These are phyloP conservation scores for Meriones unguiculatus DNA, from an alignment of 2,113 vertebrate species.

Conservation along the genomic window DNA sequence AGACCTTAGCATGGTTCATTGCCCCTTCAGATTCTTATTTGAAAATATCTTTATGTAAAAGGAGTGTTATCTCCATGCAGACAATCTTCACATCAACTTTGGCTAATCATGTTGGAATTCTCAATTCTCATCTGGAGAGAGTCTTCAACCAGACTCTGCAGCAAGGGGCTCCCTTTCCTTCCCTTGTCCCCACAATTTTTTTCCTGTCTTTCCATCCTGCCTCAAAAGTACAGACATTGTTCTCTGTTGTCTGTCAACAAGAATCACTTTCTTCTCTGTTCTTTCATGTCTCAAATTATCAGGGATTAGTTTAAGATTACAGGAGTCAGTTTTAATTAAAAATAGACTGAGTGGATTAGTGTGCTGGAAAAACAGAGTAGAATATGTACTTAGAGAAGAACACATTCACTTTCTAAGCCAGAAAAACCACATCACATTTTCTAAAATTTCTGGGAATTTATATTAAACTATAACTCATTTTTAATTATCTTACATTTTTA, in stretches of 20 bases:
- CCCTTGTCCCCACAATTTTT: not conserved
- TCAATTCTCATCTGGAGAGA: not conserved
- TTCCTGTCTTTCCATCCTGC: not conserved
- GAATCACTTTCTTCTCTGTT: slow-evolving; percentile 68
- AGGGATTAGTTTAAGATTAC: slow-evolving; percentile 81
- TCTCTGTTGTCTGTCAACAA: slow-evolving; percentile 70
- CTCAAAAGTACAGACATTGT: slow-evolving; percentile 56
- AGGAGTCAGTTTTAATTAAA: slow-evolving; percentile 85
- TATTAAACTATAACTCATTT: not conserved
- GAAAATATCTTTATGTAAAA: not conserved
- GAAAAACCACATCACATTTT: not conserved
- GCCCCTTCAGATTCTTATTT: not conserved
- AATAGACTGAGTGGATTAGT: slow-evolving; percentile 76
- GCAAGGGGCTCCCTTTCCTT: not conserved
- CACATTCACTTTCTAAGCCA: not conserved
- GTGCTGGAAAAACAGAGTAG: slow-evolving; percentile 46
- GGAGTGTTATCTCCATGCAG: not conserved
- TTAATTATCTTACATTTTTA: slow-evolving; percentile 52
- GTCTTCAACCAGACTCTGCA: not conserved
- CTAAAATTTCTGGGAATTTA: not conserved
- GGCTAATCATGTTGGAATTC: not conserved
- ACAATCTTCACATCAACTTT: not conserved
- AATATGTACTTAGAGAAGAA: slow-evolving; percentile 31
- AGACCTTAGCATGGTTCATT: not conserved
- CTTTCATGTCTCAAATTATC: slow-evolving; percentile 72